Base-by-base conservation (phyloP, 2,113 vertebrate genomes). In the Oceanodroma tethys region DNA sequence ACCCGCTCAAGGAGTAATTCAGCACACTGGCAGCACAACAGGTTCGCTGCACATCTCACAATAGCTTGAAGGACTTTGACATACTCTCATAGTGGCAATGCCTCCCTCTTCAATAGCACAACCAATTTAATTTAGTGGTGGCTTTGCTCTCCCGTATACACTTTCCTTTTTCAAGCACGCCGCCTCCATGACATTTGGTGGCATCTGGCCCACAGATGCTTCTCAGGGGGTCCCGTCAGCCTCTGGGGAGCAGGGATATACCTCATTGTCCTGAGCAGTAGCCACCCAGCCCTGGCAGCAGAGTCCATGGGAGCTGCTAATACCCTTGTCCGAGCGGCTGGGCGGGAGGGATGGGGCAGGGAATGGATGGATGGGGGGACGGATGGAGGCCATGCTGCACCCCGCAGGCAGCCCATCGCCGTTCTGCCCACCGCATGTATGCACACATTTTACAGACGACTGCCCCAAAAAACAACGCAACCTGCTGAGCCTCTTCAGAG, bases 361-460 rank as follows among this genome's bases (percentile, higher is more conserved):
- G n/a, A 15, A 43, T 3, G 38, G 14, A 25, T n/a, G 23, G 22
- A 45, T 42, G 9, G 1, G 18, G 10, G 40, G 14, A 34, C 4
- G 25, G 21, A 10, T 34, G 66, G 72, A 59, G 18, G 38, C 22
- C 58, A 38, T 1, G 0, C 9, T 20, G 32, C 23, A 30, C 6
- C 43, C 60, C 9, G 4, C n/a, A 14, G 38, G 63, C 81, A 73
- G 30, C 15, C 25, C 20, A 2, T 5, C 2, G 1, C 67, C 3
- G 4, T 29, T 36, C 55, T n/a, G 29, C 47, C 40, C 2, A 5
- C n/a, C 2, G 1, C 52, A 20, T 12, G 9, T 1, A 0, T 4
- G 48, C 3, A 2, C 55, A n/a, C 1, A 0, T 23, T 58, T 62
- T 38, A n/a, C 10, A 18, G 29, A 16, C 3, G 23, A 29, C 53